phyloP scores from a whole-genome alignment of 1,140 invertebrate genomes.

The Caenorhabditis elegans region DNA sequence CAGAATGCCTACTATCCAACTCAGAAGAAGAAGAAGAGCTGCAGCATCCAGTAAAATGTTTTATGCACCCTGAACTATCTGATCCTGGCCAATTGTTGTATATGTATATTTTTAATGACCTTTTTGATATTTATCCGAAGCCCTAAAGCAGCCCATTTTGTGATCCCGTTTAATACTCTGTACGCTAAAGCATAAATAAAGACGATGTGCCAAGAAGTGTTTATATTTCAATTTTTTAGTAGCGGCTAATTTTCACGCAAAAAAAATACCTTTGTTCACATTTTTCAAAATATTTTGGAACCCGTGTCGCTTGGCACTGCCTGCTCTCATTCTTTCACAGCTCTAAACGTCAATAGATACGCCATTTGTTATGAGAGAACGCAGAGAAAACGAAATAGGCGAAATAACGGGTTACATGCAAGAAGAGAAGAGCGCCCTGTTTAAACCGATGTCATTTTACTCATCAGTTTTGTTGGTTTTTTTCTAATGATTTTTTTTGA shows the following conservation, averaged over 20 bases:
- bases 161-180: not conserved
- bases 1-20: constrained; percentile 52
- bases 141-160: no score
- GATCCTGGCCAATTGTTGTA: no score
- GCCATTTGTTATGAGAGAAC: not conserved
- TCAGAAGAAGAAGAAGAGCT: constrained; percentile 52
- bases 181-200: constrained; percentile 9
- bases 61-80: not conserved
- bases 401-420: constrained; percentile 19
- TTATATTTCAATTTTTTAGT: no score
- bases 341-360: not conserved
- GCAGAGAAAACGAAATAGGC: constrained; percentile 8
- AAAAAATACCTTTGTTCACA: no score
- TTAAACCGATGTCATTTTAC: not conserved
- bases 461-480: not conserved
- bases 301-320: not conserved
- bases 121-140: no score
- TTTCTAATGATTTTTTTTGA: not conserved
- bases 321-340: not conserved
- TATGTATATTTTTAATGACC: constrained; percentile 18
- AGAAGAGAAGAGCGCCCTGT: no score
- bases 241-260: no score
- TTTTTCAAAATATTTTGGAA: not conserved
- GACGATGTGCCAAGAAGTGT: no score
- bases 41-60: constrained; percentile 42